These are phyloP conservation scores for Dorcus hopei DNA, from an alignment of 2,888 invertebrate species.

Conservation along the genomic window DNA sequence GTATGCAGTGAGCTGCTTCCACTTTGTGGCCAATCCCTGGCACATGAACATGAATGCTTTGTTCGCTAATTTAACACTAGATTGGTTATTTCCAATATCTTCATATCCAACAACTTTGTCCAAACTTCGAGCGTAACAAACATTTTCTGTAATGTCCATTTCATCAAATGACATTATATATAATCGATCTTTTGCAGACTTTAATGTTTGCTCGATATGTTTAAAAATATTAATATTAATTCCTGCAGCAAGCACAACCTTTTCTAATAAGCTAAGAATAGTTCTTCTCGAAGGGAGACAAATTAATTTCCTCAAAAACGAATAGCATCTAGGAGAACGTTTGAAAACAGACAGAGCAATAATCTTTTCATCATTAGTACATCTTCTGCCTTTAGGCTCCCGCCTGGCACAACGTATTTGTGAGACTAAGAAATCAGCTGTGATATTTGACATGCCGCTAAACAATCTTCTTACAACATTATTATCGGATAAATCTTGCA, in stretches of 20 bases:
- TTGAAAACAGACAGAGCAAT: slow-evolving; percentile 1
- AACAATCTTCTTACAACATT: not conserved
- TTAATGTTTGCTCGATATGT: slow-evolving; percentile 11
- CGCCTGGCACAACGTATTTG: not conserved
- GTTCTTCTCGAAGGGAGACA: slow-evolving; percentile 8
- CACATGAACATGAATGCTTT: slow-evolving; percentile 7
- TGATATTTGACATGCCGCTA: not conserved
- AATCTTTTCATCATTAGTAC: not conserved
- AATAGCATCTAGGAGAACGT: not conserved
- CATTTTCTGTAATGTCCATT: slow-evolving; percentile 9
- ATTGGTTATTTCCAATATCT: not conserved
- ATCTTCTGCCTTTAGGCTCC: slow-evolving; percentile 2
- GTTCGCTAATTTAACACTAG: not conserved
- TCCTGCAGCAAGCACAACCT: slow-evolving; percentile 17
- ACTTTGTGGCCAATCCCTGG: slow-evolving; percentile 2
- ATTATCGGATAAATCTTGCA: not conserved
- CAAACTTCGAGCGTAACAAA: not conserved
- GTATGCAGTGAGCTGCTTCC: slow-evolving; percentile 9
- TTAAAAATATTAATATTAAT: slow-evolving; percentile 19
- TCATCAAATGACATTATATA: slow-evolving; percentile 20
- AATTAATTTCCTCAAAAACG: slow-evolving; percentile 15
- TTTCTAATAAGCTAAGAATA: slow-evolving; percentile 11
- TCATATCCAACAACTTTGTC: slow-evolving; percentile 2
- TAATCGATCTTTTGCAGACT: slow-evolving; percentile 9
- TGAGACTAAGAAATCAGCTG: not conserved